Evolutionary conservation across 2,888 invertebrate species (phyloP).

Genomic region (Nomada goodeniana): DNA sequence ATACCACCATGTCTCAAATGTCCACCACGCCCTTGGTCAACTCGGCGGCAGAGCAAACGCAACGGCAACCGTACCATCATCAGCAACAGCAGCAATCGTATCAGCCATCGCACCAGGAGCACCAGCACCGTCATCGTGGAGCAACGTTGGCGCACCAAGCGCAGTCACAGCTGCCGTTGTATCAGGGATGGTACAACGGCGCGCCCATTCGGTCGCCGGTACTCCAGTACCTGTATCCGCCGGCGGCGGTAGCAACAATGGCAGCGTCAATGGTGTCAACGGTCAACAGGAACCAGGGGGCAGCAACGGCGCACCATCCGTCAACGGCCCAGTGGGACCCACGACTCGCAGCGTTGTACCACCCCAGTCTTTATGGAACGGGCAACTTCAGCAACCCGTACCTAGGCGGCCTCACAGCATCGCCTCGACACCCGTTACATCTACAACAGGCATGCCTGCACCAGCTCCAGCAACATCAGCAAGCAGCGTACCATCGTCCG

Average conservation of each 20-base stretch:
- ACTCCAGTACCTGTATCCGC: slow-evolving; percentile 76
- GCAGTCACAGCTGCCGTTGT: slow-evolving; percentile 57
- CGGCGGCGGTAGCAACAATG: slow-evolving; percentile 61
- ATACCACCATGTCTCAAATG: slow-evolving; percentile 84
- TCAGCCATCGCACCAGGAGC: slow-evolving; percentile 58
- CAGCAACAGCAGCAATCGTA: slow-evolving; percentile 56
- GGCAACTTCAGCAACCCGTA: slow-evolving; percentile 79
- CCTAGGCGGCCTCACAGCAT: slow-evolving; percentile 87
- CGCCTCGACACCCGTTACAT: slow-evolving; percentile 85
- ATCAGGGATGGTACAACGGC: slow-evolving; percentile 73
- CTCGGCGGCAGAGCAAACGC: slow-evolving; percentile 73
- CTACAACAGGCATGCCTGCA: slow-evolving; percentile 69
- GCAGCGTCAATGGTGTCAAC: slow-evolving; percentile 65
- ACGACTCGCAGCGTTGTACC: slow-evolving; percentile 78
- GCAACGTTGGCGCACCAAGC: slow-evolving; percentile 60
- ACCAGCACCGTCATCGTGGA: slow-evolving; percentile 60
- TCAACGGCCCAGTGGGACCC: slow-evolving; percentile 65
- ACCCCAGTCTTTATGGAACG: slow-evolving; percentile 83
- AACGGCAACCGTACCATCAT: slow-evolving; percentile 57
- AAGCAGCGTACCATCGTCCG: slow-evolving; percentile 64
- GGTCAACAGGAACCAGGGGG: slow-evolving; percentile 62
- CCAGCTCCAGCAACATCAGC: slow-evolving; percentile 73
- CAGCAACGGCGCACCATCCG: slow-evolving; percentile 42
- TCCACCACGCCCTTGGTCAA: slow-evolving; percentile 79
- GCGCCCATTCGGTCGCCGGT: slow-evolving; percentile 75